A percentile compares a stretch with the other conserved stretches of the same genome.
Conservation (phyloP, 1,140 invertebrate species). For the Lanistes nyassanus region DNA sequence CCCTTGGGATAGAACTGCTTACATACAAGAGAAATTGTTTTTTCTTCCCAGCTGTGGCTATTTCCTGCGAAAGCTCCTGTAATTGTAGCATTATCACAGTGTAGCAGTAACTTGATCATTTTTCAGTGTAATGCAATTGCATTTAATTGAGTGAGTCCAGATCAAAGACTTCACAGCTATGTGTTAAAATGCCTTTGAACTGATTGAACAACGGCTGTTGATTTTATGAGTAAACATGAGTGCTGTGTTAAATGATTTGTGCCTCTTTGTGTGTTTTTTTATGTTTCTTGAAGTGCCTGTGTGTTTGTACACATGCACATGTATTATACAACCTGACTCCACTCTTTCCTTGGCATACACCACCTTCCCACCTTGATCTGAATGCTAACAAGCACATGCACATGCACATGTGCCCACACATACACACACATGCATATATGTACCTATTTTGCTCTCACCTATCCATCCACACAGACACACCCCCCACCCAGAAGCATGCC, state of each 20-base stretch:
- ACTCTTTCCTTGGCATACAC: slow-evolving; percentile 3
- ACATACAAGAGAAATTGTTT: too few relatives aligned
- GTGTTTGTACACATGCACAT: neutral
- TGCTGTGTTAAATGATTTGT: slow-evolving; percentile 3
- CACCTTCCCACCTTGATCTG: neutral
- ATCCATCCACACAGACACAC: neutral
- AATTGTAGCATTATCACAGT: too few relatives aligned
- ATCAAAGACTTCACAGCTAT: too few relatives aligned
- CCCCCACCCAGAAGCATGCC: neutral
- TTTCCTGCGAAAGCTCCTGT: too few relatives aligned
- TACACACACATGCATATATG: neutral
- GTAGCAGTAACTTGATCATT: too few relatives aligned
- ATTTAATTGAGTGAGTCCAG: too few relatives aligned
- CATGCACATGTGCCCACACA: neutral
- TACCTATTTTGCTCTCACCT: too few relatives aligned
- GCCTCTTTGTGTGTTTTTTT: neutral
- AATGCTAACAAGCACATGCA: neutral
- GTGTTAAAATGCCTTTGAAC: too few relatives aligned
- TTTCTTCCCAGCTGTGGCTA: too few relatives aligned
- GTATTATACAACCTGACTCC: neutral
- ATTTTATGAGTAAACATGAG: neutral
- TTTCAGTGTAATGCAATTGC: too few relatives aligned
- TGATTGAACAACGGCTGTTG: neutral
- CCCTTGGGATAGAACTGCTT: too few relatives aligned
- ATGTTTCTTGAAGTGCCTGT: neutral